Evolutionary conservation across 2,113 vertebrate genomes (phyloP), one percentile per base, ranked within the genome.

Genomic region (Rhineura floridana): DNA sequence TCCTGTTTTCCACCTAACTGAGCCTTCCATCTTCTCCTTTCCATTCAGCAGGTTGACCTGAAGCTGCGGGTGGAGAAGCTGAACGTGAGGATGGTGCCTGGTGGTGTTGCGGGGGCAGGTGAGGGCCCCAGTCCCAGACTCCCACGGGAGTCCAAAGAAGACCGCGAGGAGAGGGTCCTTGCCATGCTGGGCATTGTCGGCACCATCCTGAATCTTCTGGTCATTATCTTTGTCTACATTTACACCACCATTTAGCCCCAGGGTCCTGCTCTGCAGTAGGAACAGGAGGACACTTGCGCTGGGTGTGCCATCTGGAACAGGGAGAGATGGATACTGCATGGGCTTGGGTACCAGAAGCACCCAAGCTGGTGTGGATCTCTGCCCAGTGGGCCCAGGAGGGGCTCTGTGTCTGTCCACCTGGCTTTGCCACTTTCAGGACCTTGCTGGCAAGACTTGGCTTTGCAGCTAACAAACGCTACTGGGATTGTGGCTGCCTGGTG

Each of bases 151-250:
- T 89, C 95, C 62, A 95, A 92, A 8, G 97, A 97, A 77, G 97
- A 97, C 90, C 94, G 92, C 1, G 97, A 97, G 91, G 97, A 97
- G 91, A 89, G 96, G 3, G 94, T 97, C 81, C 86, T 97, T 92
- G 97, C 97, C 39, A 93, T 97, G 87, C 87, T 97, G 94, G 96
- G 96, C 67, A 97, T 97, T 85, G 97, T 97, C 13, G 97, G 97
- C 77, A 98, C 98, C 50, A 91, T 97, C 80, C 96, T 98, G 88
- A 98, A 98, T 91, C 96, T 98, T 52, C 89, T 98, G 21, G 97
- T 98, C 91, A 96, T 98, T 92, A 97, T 98, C 93, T 97, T 98
- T 52, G 97, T 98, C 90, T 98, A 98, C 95, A 97, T 98, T 88
- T 98, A 98, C 93, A 98, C 97, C 77, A 97, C 97, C 0, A 96